These are phyloP conservation scores for Drosophila nasuta DNA, from an alignment of 1,140 invertebrate genomes.

Conservation along the genomic window DNA sequence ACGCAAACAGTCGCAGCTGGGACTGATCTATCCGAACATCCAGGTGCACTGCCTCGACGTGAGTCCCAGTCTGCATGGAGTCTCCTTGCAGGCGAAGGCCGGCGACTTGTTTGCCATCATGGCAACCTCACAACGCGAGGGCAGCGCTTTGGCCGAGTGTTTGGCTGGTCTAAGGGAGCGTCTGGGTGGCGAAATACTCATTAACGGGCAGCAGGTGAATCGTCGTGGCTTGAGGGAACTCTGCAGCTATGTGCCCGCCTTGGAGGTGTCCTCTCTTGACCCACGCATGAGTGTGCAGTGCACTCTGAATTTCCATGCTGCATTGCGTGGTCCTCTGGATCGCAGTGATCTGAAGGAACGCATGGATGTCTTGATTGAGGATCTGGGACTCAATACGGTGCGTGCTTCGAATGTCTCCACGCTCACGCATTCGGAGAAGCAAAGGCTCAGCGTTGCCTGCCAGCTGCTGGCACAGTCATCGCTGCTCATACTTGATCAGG, in stretches of 20 bases:
- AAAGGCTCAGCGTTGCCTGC: slow-evolving; percentile 94
- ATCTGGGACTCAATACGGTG: slow-evolving; percentile 94
- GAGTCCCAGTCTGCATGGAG: slow-evolving; percentile 87
- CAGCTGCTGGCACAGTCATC: slow-evolving; percentile 93
- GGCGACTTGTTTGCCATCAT: slow-evolving; percentile 96
- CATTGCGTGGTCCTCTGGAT: slow-evolving; percentile 88
- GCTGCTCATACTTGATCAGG: slow-evolving; percentile 94
- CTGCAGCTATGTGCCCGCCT: slow-evolving; percentile 83
- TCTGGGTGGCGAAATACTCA: slow-evolving; percentile 91
- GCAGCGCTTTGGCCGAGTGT: slow-evolving; percentile 92
- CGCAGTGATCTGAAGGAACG: slow-evolving; percentile 88
- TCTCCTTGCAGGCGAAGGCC: slow-evolving; percentile 93
- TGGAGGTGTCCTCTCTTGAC: slow-evolving; percentile 85
- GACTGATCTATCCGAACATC: slow-evolving; percentile 87
- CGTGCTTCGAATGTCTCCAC: slow-evolving; percentile 91
- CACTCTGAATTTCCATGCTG: slow-evolving; percentile 92
- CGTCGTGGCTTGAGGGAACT: slow-evolving; percentile 88
- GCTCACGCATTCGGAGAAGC: slow-evolving; percentile 94
- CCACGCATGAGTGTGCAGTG: slow-evolving; percentile 93
- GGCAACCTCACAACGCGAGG: slow-evolving; percentile 93
- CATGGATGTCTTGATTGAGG: slow-evolving; percentile 94
- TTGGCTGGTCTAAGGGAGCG: slow-evolving; percentile 90
- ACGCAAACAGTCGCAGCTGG: slow-evolving; percentile 82
- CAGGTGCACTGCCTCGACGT: slow-evolving; percentile 88
- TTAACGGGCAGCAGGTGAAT: slow-evolving; percentile 94